A percentile compares a stretch with the other conserved stretches of the same genome.
These are phyloP conservation scores for Polypterus bichir DNA, from an alignment of 2,113 vertebrate genomes.

Conservation along the genomic window DNA sequence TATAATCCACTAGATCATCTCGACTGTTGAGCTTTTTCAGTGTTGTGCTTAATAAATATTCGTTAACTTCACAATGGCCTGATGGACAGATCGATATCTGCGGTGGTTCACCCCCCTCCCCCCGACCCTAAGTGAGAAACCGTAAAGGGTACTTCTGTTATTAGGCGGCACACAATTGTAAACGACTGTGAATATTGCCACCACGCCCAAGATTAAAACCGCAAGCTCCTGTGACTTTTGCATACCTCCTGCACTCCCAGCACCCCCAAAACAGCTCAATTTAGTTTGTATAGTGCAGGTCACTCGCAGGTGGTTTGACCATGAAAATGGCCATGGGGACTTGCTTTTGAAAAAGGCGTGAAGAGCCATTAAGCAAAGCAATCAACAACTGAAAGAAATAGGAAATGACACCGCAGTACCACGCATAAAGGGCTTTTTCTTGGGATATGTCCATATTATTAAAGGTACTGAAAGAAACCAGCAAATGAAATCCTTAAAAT, in stretches of 20 bases:
- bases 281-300: conserved; percentile 55
- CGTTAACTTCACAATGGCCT: conserved; percentile 10
- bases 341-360: conserved; percentile 32
- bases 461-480: conserved; percentile 20
- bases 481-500: conserved; percentile 35
- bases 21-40: conserved; percentile 10
- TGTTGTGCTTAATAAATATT: conserved; percentile 2
- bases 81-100: conserved; percentile 14
- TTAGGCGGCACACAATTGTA: conserved; percentile 17
- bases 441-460: conserved; percentile 11
- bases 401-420: conserved; percentile 52
- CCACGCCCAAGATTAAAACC: conserved; percentile 37
- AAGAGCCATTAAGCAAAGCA: conserved; percentile 41
- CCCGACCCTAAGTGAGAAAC: conserved; percentile 6
- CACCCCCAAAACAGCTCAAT: conserved; percentile 36
- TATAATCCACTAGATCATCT: conserved; percentile 3
- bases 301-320: conserved; percentile 49
- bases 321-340: conserved; percentile 56
- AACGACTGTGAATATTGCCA: conserved; percentile 25
- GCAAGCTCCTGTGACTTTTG: not conserved
- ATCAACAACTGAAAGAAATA: conserved; percentile 49
- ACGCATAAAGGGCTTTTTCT: conserved; percentile 26
- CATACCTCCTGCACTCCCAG: conserved; percentile 15
- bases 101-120: conserved; percentile 11
- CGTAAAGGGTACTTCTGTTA: not conserved